Evolutionary conservation across 2,797 vertebrate genomes (phyloP).

Genomic region (Podargus strigoides): DNA sequence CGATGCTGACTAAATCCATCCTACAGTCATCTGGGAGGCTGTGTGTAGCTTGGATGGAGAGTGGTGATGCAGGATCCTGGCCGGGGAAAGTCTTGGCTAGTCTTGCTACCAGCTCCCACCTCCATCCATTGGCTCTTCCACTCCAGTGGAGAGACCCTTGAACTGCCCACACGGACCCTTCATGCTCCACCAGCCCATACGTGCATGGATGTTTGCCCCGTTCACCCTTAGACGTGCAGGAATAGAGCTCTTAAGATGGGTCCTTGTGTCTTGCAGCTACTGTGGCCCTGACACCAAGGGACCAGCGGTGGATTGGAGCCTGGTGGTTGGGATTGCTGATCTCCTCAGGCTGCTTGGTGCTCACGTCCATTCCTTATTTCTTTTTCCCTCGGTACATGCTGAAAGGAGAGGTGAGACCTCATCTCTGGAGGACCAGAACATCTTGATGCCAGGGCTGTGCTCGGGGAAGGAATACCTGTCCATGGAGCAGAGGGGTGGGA

Average conservation of each 20-base stretch:
- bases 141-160: not conserved
- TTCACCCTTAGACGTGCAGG: too few species aligned
- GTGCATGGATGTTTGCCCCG: not conserved
- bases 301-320: conserved; percentile 95
- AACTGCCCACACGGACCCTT: not conserved
- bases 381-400: conserved; percentile 88
- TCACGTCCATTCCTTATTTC: conserved; percentile 92
- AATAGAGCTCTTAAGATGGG: not conserved
- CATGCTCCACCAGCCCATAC: rapidly evolving
- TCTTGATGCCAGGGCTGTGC: not conserved
- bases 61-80: rapidly evolving
- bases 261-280: conserved; percentile 58
- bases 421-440: not conserved
- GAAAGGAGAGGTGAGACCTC: conserved; percentile 70
- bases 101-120: not conserved
- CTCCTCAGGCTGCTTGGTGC: conserved; percentile 77
- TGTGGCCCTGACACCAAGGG: conserved; percentile 75
- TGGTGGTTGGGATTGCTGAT: conserved; percentile 97
- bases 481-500: not conserved
- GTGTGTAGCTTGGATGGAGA: rapidly evolving
- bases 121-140: not conserved
- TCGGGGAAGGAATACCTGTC: not conserved
- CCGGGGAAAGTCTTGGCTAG: not conserved
- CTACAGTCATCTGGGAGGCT: not conserved
- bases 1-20: not conserved